These are phyloP conservation scores for Idaea straminata DNA, from an alignment of 2,888 invertebrate species.

Conservation along the genomic window DNA sequence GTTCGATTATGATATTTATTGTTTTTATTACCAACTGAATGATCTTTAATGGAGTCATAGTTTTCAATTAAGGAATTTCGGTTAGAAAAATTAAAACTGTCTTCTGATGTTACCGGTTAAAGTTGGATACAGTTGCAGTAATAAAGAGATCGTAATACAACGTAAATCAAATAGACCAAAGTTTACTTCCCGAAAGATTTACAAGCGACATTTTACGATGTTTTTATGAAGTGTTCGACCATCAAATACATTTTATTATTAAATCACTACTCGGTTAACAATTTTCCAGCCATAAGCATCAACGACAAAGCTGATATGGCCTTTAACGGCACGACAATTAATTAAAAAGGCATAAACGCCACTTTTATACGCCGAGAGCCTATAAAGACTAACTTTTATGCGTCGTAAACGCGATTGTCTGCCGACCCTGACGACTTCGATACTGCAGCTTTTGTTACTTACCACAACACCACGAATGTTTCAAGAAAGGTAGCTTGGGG, in stretches of 20 bases:
- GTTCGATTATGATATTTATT: conserved; percentile 27
- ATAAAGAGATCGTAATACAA: conserved; percentile 5
- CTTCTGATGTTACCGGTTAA: not conserved
- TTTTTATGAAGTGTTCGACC: conserved; percentile 66
- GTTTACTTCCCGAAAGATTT: conserved; percentile 46
- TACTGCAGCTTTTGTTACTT: conserved; percentile 43
- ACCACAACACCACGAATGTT: conserved; percentile 41
- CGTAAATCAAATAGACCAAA: conserved; percentile 39
- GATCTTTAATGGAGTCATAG: conserved; percentile 47
- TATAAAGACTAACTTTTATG: conserved; percentile 81
- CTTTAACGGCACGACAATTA: conserved; percentile 77
- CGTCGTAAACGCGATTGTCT: conserved; percentile 80
- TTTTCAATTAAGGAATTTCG: conserved; percentile 25
- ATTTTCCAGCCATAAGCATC: conserved; percentile 69
- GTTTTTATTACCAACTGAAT: conserved; percentile 39
- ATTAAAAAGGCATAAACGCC: conserved; percentile 79
- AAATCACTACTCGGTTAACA: conserved; percentile 73
- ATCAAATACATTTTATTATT: conserved; percentile 70
- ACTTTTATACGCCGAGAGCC: conserved; percentile 76
- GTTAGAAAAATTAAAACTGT: not conserved
- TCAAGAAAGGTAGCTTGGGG: conserved; percentile 41
- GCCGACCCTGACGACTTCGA: conserved; percentile 65
- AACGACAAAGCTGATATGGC: conserved; percentile 72
- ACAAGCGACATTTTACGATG: conserved; percentile 57
- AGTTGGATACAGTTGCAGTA: not conserved